Conservation (phyloP, 2,888 invertebrate genomes). For the Tetrapedia diversipes region DNA sequence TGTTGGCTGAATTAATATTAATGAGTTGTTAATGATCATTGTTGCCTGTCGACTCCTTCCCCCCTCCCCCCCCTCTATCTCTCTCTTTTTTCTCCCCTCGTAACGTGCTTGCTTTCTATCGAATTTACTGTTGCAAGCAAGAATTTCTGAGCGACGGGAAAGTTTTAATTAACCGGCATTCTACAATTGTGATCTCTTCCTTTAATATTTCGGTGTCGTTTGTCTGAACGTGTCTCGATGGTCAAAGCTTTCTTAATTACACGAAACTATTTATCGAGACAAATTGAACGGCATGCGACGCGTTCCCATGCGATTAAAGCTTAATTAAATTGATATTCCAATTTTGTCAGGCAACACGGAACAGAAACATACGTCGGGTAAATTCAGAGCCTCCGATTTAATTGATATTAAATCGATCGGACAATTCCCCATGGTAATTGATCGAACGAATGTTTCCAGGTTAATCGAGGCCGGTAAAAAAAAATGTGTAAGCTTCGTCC, state of each 20-base stretch:
- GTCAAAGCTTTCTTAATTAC: constrained; percentile 30
- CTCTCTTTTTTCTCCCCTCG: neutral
- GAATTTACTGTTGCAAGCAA: neutral
- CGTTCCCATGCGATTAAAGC: constrained; percentile 30
- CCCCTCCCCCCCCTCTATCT: neutral
- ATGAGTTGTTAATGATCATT: constrained; percentile 51
- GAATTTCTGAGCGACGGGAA: constrained; percentile 28
- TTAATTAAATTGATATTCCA: constrained; percentile 30
- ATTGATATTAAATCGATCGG: constrained; percentile 13
- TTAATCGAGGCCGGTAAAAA: neutral
- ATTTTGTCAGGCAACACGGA: constrained; percentile 10
- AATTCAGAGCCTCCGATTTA: neutral
- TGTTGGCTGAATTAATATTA: constrained; percentile 42
- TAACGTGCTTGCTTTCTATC: constrained; percentile 14
- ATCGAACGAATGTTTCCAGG: neutral
- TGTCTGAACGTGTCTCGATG: too few relatives aligned
- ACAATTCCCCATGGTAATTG: neutral
- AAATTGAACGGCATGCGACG: constrained; percentile 16
- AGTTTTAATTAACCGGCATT: constrained; percentile 48
- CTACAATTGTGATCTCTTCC: constrained; percentile 33
- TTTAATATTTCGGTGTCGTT: constrained; percentile 3
- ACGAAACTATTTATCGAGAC: constrained; percentile 26
- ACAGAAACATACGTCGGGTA: neutral
- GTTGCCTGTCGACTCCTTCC: constrained; percentile 16
- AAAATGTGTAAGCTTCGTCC: neutral